Base-by-base conservation (phyloP, 2,797 vertebrate species). In the Oryzias sinensis region DNA sequence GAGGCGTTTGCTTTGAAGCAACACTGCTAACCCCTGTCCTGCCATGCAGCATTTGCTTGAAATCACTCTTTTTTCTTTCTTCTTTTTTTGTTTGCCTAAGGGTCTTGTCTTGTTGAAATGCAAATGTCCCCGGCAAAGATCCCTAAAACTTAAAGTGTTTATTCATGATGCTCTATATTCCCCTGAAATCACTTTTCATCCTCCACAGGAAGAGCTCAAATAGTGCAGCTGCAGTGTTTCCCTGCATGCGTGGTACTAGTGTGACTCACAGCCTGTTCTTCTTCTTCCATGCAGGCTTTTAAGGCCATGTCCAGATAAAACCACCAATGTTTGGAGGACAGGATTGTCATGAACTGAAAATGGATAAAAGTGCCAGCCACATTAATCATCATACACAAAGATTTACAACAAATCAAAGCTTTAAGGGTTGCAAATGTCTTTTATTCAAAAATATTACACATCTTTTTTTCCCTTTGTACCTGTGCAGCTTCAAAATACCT, bases 151-250 rank as follows among this genome's bases (percentile, higher is more conserved):
- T 13, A 17, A n/a, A 45, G n/a, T 44, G 11, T 37, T 37, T 37
- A 18, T 18, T 20, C 43, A 45, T 13, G 4, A 17, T 27, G 16
- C n/a, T 18, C 4, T 15, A 20, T 18, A 24, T 37, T 37, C 18
- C 8, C 17, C 8, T 29, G 9, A 15, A 50, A 37, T 5, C 1
- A 50, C 18, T 14, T 13, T 53, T 2, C 25, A 15, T 43, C 37
- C 15, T 24, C 14, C 11, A 4, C 18, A 53, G 17, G 47, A 45
- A 16, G 43, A 47, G 44, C 14, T 76, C 69, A 46, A 79, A 87
- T 77, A 72, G 5, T 4, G 25, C 2, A 16, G 6, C 44, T 24
- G 3, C 24, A 11, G 16, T 41, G 33, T 45, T 51, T 46, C 18
- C 42, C 29, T 55, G 20, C 41, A 41, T 29, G 46, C 14, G 29